A percentile compares a stretch with the other conserved stretches of the same genome.
These are phyloP conservation scores for Gonatopus flavifemur DNA, from an alignment of 1,140 invertebrate genomes.

Conservation along the genomic window DNA sequence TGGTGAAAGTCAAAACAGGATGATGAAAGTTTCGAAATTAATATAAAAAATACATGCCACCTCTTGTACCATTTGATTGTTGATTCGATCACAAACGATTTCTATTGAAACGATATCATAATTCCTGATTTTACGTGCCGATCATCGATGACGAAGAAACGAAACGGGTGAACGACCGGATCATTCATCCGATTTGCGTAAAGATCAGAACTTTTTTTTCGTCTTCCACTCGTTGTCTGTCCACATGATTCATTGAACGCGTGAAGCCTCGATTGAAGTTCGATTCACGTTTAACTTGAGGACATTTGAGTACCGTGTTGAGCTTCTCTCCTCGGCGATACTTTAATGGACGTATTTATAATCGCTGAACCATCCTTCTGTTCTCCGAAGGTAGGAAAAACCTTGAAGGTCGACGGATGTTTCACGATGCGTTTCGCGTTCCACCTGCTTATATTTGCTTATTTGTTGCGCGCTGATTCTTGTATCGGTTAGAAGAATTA, in stretches of 20 bases:
- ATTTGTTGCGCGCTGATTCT: slow-evolving; percentile 3
- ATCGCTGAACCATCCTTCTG: slow-evolving; percentile 11
- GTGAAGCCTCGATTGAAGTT: slow-evolving; percentile 20
- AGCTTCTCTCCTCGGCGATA: too few species aligned
- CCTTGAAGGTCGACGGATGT: slow-evolving; percentile 17
- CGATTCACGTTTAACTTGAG: slow-evolving; percentile 25
- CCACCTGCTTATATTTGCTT: slow-evolving; percentile 1
- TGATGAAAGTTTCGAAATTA: too few species aligned
- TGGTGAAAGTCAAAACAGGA: too few species aligned
- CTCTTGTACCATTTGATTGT: too few species aligned
- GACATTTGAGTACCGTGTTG: slow-evolving; percentile 9
- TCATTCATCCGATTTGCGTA: too few species aligned
- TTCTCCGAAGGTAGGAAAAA: slow-evolving; percentile 5
- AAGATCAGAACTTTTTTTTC: not conserved
- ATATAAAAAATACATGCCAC: too few species aligned
- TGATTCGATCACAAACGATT: too few species aligned
- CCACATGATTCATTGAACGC: slow-evolving; percentile 16
- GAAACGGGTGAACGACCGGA: too few species aligned
- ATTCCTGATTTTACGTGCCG: too few species aligned
- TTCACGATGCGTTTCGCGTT: slow-evolving; percentile 16
- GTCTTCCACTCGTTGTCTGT: not conserved
- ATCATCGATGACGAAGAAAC: too few species aligned
- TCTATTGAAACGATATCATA: too few species aligned
- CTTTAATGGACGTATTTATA: slow-evolving; percentile 26
- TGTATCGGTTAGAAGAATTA: too few species aligned